Conservation (phyloP, 2,888 invertebrate genomes). For the Philaethria dido region DNA sequence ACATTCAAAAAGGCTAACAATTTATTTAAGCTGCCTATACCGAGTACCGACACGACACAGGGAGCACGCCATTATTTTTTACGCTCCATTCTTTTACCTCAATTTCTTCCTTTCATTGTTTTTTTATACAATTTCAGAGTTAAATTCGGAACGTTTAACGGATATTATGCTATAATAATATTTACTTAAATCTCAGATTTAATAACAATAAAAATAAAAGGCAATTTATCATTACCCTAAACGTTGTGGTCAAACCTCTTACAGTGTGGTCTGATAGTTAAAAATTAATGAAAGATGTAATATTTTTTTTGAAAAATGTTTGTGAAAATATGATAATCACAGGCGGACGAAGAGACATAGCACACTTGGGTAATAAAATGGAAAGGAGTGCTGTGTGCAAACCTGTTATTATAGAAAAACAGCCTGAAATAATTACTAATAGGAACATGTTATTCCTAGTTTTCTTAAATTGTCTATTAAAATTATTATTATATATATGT, state of each 20-base stretch:
- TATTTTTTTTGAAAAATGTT: no score
- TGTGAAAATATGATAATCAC: no score
- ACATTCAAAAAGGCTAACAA: constrained; percentile 77
- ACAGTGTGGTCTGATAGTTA: no score
- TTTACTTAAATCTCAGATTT: constrained; percentile 27
- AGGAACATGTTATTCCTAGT: no score
- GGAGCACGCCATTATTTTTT: constrained; percentile 74
- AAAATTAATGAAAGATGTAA: no score
- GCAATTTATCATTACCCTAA: constrained; percentile 4
- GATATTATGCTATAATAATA: constrained; percentile 43
- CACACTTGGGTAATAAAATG: no score
- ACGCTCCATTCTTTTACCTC: constrained; percentile 71
- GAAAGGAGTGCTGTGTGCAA: no score
- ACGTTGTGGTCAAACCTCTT: neutral
- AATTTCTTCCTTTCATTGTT: constrained; percentile 71
- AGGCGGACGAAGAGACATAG: no score
- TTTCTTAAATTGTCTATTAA: no score
- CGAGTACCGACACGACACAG: constrained; percentile 52
- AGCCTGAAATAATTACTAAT: no score
- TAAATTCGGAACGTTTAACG: constrained; percentile 46
- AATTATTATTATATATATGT: no score
- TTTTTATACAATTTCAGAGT: constrained; percentile 72
- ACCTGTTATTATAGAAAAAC: no score
- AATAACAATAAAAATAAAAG: constrained; percentile 27
- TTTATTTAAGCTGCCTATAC: constrained; percentile 71